A percentile compares a stretch with the other conserved stretches of the same genome.
phyloP scores from a whole-genome alignment of 2,113 vertebrate genomes.

The Nyctereutes procyonoides region DNA sequence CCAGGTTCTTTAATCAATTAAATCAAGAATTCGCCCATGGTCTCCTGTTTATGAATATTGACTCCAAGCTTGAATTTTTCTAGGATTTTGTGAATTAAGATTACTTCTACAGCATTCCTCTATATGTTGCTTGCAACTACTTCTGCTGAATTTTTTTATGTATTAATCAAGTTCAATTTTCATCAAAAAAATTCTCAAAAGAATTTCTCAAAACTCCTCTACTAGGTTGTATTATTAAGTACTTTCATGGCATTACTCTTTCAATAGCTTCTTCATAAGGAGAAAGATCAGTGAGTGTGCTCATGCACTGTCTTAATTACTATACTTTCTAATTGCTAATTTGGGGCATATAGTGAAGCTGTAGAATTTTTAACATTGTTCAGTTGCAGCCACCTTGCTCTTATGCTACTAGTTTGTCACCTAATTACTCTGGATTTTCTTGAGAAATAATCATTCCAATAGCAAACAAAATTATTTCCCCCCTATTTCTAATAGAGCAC shows the following conservation, averaged over 20 bases:
- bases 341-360: not conserved
- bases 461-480: not conserved
- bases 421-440: not conserved
- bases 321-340: not conserved
- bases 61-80: not conserved
- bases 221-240: not conserved
- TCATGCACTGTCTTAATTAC: not conserved
- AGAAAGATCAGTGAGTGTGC: not conserved
- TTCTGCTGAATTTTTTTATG: not conserved
- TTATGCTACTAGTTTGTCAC: not conserved
- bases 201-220: not conserved
- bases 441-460: not conserved
- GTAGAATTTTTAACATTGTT: not conserved
- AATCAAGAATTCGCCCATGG: not conserved
- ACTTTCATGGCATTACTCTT: not conserved
- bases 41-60: not conserved
- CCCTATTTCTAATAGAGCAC: not conserved
- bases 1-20: not conserved
- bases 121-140: not conserved
- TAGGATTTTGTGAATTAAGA: not conserved
- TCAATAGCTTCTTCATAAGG: not conserved
- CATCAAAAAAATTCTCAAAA: not conserved
- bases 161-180: not conserved
- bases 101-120: not conserved
- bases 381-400: not conserved